Percentiles rank a stretch among this genome's conserved stretches.
Evolutionary conservation across 2,113 vertebrate genomes (phyloP).

Genomic region (Stercorarius parasiticus): DNA sequence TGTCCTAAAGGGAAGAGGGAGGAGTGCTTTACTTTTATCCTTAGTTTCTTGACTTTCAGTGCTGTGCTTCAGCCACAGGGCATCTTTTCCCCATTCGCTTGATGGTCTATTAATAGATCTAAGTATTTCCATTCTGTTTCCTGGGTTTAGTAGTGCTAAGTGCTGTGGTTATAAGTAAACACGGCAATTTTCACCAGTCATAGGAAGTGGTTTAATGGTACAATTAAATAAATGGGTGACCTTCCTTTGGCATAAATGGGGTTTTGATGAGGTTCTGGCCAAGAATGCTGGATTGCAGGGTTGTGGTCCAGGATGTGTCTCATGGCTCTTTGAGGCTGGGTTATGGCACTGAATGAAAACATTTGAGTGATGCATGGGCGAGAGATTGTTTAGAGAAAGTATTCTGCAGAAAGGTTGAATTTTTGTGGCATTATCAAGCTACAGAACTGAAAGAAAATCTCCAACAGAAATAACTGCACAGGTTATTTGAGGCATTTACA

Average conservation of each 20-base stretch:
- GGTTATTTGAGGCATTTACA: neutral
- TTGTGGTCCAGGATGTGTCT: neutral
- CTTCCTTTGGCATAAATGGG: neutral
- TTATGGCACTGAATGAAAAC: neutral
- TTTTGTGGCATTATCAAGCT: neutral
- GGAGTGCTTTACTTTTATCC: neutral
- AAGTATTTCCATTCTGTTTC: neutral
- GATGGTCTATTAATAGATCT: neutral
- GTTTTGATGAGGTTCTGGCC: neutral
- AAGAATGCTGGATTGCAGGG: neutral
- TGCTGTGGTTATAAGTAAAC: slow-evolving; percentile 31
- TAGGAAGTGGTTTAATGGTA: slow-evolving; percentile 6
- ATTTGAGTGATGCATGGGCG: neutral
- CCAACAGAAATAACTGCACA: neutral
- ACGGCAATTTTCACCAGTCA: neutral
- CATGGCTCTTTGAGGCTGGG: neutral
- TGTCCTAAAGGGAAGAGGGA: neutral
- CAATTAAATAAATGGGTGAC: neutral
- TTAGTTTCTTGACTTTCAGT: neutral
- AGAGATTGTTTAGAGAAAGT: neutral
- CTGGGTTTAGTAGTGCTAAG: neutral
- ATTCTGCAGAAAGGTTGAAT: neutral
- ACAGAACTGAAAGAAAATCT: neutral
- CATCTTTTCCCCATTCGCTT: neutral
- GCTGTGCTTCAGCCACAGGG: neutral